Evolutionary conservation across 1,140 invertebrate genomes (phyloP).

Genomic region (Ceratitis capitata): DNA sequence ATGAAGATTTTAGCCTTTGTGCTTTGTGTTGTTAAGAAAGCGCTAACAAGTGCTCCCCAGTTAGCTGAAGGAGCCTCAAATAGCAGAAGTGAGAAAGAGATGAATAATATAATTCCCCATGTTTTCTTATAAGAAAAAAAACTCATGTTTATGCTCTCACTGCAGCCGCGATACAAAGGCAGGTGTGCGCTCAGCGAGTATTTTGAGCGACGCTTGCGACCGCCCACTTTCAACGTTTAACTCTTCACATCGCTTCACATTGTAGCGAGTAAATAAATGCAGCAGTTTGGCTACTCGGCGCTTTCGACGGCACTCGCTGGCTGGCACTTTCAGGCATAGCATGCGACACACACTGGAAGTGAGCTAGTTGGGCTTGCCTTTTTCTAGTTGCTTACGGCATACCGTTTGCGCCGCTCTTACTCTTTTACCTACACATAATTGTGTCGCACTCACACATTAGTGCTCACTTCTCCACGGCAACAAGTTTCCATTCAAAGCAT

Average conservation of each 20-base stretch:
- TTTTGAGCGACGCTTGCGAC: neutral
- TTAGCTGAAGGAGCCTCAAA: neutral
- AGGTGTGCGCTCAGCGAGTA: neutral
- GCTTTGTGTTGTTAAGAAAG: no score
- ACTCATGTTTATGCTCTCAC: neutral
- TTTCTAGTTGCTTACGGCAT: neutral
- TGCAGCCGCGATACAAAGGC: neutral
- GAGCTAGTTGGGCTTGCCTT: neutral
- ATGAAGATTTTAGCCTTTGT: no score
- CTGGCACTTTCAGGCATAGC: neutral
- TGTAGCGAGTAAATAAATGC: conserved; percentile 5
- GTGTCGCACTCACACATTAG: neutral
- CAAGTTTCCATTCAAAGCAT: conserved; percentile 9
- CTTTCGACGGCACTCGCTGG: neutral
- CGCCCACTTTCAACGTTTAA: neutral
- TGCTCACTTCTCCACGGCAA: neutral
- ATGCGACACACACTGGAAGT: neutral
- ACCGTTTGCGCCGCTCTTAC: neutral
- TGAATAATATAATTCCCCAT: neutral
- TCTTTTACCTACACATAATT: neutral
- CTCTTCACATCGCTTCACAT: neutral
- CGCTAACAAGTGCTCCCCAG: neutral
- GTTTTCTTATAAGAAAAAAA: neutral
- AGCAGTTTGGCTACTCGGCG: neutral
- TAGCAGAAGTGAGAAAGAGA: neutral